Base-by-base conservation (phyloP, 2,797 vertebrate genomes). In the Pseudomugil tenellus region DNA sequence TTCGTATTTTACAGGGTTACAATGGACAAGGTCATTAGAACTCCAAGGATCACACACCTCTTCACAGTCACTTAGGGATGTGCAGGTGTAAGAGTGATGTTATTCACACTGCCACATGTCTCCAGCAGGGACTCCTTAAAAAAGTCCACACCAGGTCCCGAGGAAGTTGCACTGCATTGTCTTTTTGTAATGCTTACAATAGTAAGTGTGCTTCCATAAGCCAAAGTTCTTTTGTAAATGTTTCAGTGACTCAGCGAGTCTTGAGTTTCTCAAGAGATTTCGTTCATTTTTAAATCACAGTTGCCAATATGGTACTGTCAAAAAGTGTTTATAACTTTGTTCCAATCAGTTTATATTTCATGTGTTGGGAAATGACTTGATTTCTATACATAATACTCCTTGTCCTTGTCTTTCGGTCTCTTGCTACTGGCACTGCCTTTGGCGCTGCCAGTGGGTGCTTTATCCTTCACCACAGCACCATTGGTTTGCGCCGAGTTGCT, bases 401-500 rank as follows among this genome's bases (percentile, higher is more conserved):
- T 99, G 95, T 99, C 97, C 94, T 99, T 99, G 91, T 98, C 97
- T 94, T 96, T 99, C 90, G 97, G 96, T 91, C 97, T 98, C 95
- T 98, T 99, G 92, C 95, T 95, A 92, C 95, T 72, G 78, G 83
- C 92, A 37, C 73, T 83, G 61, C 85, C 88, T 94, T 98, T 99
- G 54, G 95, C 91, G 48, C 77, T 75, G 60, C 85, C 81, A n/a
- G 89, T 83, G 61, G 94, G 94, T 74, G 94, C 88, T 91, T 99
- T 99, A 93, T 99, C 98, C 93, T 99, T 99, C 91, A 98, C 75
- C 85, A 98, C 95, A 62, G 96, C 95, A 87, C 98, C 98, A 51
- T 99, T 99, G 93, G 96, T 99, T 94, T 99, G 98, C 84, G 98
- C 98, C 2, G 98, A 99, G 95, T 99, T 99, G 97, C 96, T 99